Evolutionary conservation across 2,888 invertebrate species (phyloP), one percentile per base, ranked within the genome.

Genomic region (Meganola albula): DNA sequence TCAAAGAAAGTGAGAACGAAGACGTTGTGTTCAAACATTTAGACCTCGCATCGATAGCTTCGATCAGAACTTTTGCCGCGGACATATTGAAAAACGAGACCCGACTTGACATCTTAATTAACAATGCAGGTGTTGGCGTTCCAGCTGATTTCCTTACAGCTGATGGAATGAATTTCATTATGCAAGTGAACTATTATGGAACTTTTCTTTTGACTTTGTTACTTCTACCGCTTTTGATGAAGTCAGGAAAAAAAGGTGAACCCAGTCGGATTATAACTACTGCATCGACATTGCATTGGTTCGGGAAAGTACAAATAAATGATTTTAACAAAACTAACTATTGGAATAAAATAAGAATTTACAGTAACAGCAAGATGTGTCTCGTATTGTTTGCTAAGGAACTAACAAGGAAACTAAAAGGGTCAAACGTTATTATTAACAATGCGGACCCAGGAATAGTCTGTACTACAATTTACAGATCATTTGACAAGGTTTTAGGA

Each of bases 151-250:
- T 37, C 2, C 76, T 87, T 34, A 92, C 93, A 12, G 89, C 90
- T 48, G 96, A 97, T 58, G 93, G 93, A 0, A 74, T 97, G 37
- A 95, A 96, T 64, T 75, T 90, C 43, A 93, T 93, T 6, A 94
- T 96, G 92, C 96, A 93, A 20, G 94, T 96, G 2, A 98, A 98
- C 70, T 94, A 96, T 58, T 95, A 93, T 68, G 97, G 97, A 0
- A 94, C 94, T 12, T 97, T 97, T 67, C 83, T 98, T 14, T 80
- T 98, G 16, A 96, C 97, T 0, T 92, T 96, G 60, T 88, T 98
- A 6, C 87, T 98, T 2, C 88, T 95, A 33, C 94, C 93, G 63
- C 74, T 94, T 18, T 54, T 95, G 44, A 93, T 91, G 65, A 89
- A 88, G 56, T 49, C 74, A 0, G 74, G 67, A 0, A 51, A 28